These are phyloP conservation scores for Mamestra brassicae DNA, from an alignment of 2,888 invertebrate genomes.

Conservation along the genomic window DNA sequence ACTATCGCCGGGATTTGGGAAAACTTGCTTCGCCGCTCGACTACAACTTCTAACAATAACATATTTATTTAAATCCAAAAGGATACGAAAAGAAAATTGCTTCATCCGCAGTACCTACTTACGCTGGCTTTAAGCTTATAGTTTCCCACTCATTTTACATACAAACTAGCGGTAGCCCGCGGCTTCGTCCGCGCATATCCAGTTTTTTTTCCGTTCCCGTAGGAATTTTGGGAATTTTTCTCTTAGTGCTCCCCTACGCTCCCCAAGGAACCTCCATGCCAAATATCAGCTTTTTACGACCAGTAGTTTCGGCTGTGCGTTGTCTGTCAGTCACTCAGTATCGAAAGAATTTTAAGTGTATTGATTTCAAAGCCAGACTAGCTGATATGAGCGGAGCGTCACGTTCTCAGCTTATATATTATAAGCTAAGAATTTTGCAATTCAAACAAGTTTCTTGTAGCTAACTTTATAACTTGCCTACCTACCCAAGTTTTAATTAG, in stretches of 20 bases:
- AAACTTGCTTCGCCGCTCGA: constrained; percentile 68
- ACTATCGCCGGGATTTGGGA: constrained; percentile 75
- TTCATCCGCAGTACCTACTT: constrained; percentile 27
- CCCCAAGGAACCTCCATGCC: too few species aligned
- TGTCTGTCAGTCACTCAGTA: too few species aligned
- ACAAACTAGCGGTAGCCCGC: constrained; percentile 38
- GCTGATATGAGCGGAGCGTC: constrained; percentile 76
- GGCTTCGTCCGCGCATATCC: too few species aligned
- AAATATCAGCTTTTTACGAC: too few species aligned
- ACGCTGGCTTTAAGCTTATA: constrained; percentile 37
- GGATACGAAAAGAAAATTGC: constrained; percentile 58
- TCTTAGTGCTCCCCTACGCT: too few species aligned
- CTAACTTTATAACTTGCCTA: constrained; percentile 75
- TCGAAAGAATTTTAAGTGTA: too few species aligned
- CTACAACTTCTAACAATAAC: constrained; percentile 61
- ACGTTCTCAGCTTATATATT: constrained; percentile 70
- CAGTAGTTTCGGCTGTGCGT: too few species aligned
- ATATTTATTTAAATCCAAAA: constrained; percentile 59
- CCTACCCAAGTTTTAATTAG: constrained; percentile 78
- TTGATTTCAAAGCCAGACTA: constrained; percentile 67
- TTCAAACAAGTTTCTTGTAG: constrained; percentile 78
- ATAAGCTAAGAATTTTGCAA: constrained; percentile 78
- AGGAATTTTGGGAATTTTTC: too few species aligned
- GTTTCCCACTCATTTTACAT: constrained; percentile 66
- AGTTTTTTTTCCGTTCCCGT: too few species aligned